Evolutionary conservation across 2,888 invertebrate genomes (phyloP).

Genomic region (Dasypogon diadema): DNA sequence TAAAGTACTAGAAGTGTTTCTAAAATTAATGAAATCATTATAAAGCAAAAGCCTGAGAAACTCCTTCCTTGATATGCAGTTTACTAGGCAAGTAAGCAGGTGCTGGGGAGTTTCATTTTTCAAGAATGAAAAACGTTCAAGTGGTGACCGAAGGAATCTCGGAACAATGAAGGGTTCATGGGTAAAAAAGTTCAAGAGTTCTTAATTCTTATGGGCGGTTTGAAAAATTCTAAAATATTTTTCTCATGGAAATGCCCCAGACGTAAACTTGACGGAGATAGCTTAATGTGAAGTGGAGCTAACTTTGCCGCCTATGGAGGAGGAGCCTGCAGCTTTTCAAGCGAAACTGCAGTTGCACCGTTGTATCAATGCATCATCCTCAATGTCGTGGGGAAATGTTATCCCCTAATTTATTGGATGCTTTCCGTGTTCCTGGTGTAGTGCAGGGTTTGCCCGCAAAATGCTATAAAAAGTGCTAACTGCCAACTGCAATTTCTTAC

Average conservation of each 20-base stretch:
- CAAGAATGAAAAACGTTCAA: too few species aligned
- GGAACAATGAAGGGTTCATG: too few species aligned
- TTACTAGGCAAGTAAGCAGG: too few species aligned
- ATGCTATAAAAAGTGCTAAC: slow-evolving; percentile 42
- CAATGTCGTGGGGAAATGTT: slow-evolving; percentile 35
- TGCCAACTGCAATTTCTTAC: slow-evolving; percentile 49
- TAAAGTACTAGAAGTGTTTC: too few species aligned
- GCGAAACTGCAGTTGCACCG: slow-evolving; percentile 28
- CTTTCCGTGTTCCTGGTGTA: slow-evolving; percentile 34
- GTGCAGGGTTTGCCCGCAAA: slow-evolving; percentile 31
- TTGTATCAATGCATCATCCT: slow-evolving; percentile 34
- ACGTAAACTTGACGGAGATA: slow-evolving; percentile 24
- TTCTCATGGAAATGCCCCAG: background rate
- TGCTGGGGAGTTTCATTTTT: too few species aligned
- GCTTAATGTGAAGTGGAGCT: slow-evolving; percentile 12
- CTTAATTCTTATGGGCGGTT: slow-evolving; percentile 26
- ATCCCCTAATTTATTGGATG: slow-evolving; percentile 44
- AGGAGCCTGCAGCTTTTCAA: slow-evolving; percentile 10
- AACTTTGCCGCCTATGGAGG: background rate
- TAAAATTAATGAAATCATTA: too few species aligned
- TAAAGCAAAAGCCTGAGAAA: too few species aligned
- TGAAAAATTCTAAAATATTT: slow-evolving; percentile 18
- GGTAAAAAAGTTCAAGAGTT: slow-evolving; percentile 27
- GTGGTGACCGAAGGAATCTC: too few species aligned
- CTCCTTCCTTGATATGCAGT: too few species aligned